Percentiles rank a stretch among this genome's conserved stretches.
Conservation (phyloP, 1,140 invertebrate species). For the Oryzaephilus surinamensis region DNA sequence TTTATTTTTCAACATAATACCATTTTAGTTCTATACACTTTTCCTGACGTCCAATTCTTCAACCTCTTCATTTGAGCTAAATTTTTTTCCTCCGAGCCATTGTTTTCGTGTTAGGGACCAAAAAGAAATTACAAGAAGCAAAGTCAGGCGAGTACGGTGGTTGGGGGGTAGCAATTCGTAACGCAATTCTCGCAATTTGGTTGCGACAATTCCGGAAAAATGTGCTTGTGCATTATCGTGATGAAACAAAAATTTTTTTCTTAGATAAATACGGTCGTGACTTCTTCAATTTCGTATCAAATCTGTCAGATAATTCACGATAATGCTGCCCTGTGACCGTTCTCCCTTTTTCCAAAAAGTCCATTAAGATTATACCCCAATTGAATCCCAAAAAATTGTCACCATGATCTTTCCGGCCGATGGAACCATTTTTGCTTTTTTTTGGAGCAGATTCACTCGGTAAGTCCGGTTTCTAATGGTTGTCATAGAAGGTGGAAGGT, state of each 20-base stretch:
- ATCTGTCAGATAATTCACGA: constrained; percentile 15
- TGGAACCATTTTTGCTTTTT: background rate
- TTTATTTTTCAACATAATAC: constrained; percentile 1
- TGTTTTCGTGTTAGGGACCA: background rate
- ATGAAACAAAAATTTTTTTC: constrained; percentile 24
- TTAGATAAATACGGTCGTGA: constrained; percentile 12
- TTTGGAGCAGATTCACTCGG: background rate
- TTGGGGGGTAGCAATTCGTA: constrained; percentile 34
- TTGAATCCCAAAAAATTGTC: constrained; percentile 27
- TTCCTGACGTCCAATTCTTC: background rate
- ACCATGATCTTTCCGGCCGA: constrained; percentile 23
- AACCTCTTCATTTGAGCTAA: background rate
- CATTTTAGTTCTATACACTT: background rate
- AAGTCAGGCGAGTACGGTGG: background rate
- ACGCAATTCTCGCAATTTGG: constrained; percentile 25
- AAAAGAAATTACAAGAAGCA: too few species aligned
- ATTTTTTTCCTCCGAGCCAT: constrained; percentile 1
- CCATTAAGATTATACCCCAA: constrained; percentile 26
- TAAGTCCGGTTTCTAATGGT: constrained; percentile 19
- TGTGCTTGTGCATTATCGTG: constrained; percentile 34
- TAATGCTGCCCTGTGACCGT: constrained; percentile 15
- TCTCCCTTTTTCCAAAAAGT: constrained; percentile 28
- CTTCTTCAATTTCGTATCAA: constrained; percentile 18
- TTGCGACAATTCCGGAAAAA: constrained; percentile 14
- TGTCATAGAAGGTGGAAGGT: constrained; percentile 18